Percentiles rank a stretch among this genome's conserved stretches.
Conservation (phyloP, 2,113 vertebrate genomes). For the Carollia perspicillata region DNA sequence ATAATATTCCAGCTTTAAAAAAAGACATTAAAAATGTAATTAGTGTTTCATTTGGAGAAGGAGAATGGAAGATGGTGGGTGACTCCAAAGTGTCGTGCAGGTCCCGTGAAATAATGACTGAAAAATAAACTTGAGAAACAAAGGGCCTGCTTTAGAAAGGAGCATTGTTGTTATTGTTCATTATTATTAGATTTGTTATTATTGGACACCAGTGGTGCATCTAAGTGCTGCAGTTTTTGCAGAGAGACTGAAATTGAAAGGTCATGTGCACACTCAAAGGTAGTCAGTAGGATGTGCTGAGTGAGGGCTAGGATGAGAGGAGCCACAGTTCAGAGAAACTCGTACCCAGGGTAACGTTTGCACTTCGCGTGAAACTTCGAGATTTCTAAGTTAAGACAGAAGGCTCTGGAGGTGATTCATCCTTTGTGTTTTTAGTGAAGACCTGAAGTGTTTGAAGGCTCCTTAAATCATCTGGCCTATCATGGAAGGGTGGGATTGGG, state of each 20-base stretch:
- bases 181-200: neutral
- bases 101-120: neutral
- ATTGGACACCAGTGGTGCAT: neutral
- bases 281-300: no score
- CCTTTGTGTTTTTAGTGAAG: neutral
- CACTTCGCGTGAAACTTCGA: neutral
- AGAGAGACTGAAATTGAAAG: neutral
- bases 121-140: neutral
- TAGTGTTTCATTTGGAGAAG: slow-evolving; percentile 29
- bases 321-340: neutral
- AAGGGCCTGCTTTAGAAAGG: neutral
- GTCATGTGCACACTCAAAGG: neutral
- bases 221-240: neutral
- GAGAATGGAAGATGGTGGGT: neutral
- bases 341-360: no score
- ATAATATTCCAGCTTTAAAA: slow-evolving; percentile 33
- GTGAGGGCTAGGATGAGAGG: neutral
- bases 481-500: neutral
- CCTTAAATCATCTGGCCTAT: neutral
- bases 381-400: neutral
- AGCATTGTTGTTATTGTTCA: neutral
- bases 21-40: slow-evolving; percentile 16
- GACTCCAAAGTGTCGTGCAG: neutral
- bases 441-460: neutral
- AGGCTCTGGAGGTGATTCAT: neutral